Percentiles rank a stretch among this genome's conserved stretches.
phyloP scores from a whole-genome alignment of 1,140 invertebrate genomes.

The Hyles vespertilio region DNA sequence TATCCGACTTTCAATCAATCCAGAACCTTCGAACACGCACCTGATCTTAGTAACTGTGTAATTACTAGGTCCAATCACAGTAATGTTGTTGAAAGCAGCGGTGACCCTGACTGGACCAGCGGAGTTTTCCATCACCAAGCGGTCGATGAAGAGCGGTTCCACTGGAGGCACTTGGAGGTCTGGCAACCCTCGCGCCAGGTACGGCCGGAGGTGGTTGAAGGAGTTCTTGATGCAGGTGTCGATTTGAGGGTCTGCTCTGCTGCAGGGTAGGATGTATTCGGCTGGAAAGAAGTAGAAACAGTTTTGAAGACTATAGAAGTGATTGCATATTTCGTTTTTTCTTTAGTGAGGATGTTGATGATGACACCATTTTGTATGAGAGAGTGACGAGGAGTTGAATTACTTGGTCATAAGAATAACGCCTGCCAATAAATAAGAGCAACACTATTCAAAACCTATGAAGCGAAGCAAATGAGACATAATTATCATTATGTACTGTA shows the following conservation, averaged over 20 bases:
- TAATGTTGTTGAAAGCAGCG: slow-evolving; percentile 83
- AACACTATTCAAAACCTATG: too few relatives aligned
- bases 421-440: too few relatives aligned
- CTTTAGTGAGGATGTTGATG: too few relatives aligned
- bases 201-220: slow-evolving; percentile 83
- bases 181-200: slow-evolving; percentile 80
- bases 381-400: too few relatives aligned
- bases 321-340: too few relatives aligned
- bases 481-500: too few relatives aligned
- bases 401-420: too few relatives aligned
- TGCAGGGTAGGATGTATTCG: slow-evolving; percentile 84
- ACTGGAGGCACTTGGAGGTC: slow-evolving; percentile 83
- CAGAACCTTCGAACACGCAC: slow-evolving; percentile 25
- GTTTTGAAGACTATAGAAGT: too few relatives aligned
- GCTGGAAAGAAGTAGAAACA: slow-evolving; percentile 74
- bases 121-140: slow-evolving; percentile 84
- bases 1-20: too few relatives aligned
- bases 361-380: too few relatives aligned
- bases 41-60: slow-evolving; percentile 79
- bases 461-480: too few relatives aligned
- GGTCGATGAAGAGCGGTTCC: slow-evolving; percentile 82
- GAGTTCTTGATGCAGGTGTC: slow-evolving; percentile 81
- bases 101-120: slow-evolving; percentile 83
- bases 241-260: slow-evolving; percentile 79
- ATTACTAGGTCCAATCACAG: slow-evolving; percentile 83